Conservation (phyloP, 1,140 invertebrate genomes). For the Sminthurinus signatus region DNA sequence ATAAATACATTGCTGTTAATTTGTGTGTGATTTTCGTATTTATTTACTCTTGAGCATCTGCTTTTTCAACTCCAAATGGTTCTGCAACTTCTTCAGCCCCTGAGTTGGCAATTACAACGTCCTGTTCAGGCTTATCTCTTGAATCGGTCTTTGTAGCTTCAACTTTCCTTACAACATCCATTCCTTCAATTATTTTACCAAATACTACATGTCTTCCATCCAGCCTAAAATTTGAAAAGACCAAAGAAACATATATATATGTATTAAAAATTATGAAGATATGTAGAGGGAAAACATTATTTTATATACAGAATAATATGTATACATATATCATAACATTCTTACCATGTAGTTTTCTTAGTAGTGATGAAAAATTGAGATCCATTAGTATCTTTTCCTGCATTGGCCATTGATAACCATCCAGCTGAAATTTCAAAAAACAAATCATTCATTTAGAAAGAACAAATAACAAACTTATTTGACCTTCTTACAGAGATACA, state of each 20-base stretch:
- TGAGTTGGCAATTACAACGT: slow-evolving; percentile 70
- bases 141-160: slow-evolving; percentile 66
- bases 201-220: slow-evolving; percentile 98
- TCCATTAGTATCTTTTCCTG: slow-evolving; percentile 94
- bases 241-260: too few relatives aligned
- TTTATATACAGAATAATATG: background rate
- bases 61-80: slow-evolving; percentile 72
- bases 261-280: too few relatives aligned
- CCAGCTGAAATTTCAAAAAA: too few relatives aligned
- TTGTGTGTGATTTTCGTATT: too few relatives aligned
- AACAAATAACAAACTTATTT: slow-evolving; percentile 69
- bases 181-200: slow-evolving; percentile 85
- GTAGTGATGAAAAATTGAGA: slow-evolving; percentile 97
- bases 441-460: slow-evolving; percentile 68
- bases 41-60: slow-evolving; percentile 62
- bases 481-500: too few relatives aligned
- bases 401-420: slow-evolving; percentile 44
- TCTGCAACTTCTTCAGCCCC: slow-evolving; percentile 61
- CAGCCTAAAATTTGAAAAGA: too few relatives aligned
- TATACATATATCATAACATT: slow-evolving; percentile 62
- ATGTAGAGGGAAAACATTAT: background rate
- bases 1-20: too few relatives aligned
- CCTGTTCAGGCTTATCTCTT: slow-evolving; percentile 68
- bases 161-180: slow-evolving; percentile 81
- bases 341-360: slow-evolving; percentile 86